phyloP scores from a whole-genome alignment of 2,113 vertebrate species.

The Tonatia bakeri region DNA sequence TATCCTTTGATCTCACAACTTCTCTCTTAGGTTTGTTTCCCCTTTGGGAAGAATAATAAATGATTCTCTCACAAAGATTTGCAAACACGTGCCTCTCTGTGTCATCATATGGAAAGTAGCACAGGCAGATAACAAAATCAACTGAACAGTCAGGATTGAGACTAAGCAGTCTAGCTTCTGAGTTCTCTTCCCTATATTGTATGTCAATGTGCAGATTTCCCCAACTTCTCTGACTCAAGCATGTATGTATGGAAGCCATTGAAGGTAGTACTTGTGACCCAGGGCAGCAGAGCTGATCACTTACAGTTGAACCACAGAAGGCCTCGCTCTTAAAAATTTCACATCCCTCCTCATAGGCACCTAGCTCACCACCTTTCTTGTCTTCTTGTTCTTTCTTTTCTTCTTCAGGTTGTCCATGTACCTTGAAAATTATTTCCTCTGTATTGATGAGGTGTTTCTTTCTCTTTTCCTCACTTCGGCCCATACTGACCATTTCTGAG shows the following conservation, averaged over 20 bases:
- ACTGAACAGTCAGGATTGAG: background rate
- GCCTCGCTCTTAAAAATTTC: background rate
- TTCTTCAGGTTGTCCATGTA: background rate
- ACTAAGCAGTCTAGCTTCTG: background rate
- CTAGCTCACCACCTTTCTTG: background rate
- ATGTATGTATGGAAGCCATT: background rate
- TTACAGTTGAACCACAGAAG: background rate
- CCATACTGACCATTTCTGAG: background rate
- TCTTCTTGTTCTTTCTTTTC: background rate
- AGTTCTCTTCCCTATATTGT: background rate
- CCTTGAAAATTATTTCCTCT: background rate
- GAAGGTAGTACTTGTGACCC: background rate
- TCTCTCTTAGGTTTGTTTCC: background rate
- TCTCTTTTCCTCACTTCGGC: background rate
- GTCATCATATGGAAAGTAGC: background rate
- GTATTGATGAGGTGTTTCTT: background rate
- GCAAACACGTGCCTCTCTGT: background rate
- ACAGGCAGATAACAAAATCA: background rate
- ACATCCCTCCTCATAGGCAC: background rate
- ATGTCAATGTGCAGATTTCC: background rate
- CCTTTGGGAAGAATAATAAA: background rate
- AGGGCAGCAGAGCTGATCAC: background rate
- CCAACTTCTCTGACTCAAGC: background rate
- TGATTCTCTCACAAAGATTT: conserved; percentile 29
- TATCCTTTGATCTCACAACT: background rate